Evolutionary conservation across 1,140 invertebrate genomes (phyloP).

Genomic region (Brachionus rubens): DNA sequence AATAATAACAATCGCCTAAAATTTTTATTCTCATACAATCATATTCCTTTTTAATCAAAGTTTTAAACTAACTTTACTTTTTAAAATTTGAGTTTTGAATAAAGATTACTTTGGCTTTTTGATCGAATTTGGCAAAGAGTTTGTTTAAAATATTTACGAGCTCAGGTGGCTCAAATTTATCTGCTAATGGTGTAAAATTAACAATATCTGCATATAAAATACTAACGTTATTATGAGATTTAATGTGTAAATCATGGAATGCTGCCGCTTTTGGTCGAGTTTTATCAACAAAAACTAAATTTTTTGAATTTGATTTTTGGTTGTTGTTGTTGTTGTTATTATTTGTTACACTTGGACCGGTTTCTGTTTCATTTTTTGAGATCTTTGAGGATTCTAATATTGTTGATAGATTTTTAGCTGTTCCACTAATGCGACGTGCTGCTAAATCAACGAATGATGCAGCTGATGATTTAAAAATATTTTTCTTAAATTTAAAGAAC

Average conservation of each 20-base stretch:
- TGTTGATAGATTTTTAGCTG: not conserved
- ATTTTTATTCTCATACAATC: constrained; percentile 68
- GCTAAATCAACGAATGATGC: not conserved
- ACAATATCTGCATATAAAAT: constrained; percentile 96
- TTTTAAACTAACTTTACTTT: constrained; percentile 3
- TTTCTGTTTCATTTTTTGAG: not conserved
- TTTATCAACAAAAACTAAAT: constrained; percentile 12
- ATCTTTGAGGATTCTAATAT: not conserved
- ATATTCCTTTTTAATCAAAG: constrained; percentile 51
- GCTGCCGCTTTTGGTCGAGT: constrained; percentile 24
- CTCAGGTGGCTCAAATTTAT: constrained; percentile 53
- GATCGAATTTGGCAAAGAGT: constrained; percentile 46
- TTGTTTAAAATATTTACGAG: constrained; percentile 46
- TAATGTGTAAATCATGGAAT: constrained; percentile 46
- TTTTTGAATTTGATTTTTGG: constrained; percentile 1
- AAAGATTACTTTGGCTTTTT: constrained; percentile 58
- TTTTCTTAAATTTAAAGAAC: not conserved
- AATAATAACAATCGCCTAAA: constrained; percentile 88
- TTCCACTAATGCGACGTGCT: not conserved
- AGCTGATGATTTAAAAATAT: not conserved
- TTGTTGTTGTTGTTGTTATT: not conserved
- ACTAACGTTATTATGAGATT: constrained; percentile 56
- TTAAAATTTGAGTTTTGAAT: constrained; percentile 85
- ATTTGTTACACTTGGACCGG: not conserved
- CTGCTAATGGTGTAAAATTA: constrained; percentile 94